phyloP scores from a whole-genome alignment of 2,113 vertebrate genomes.

The Murina feae region DNA sequence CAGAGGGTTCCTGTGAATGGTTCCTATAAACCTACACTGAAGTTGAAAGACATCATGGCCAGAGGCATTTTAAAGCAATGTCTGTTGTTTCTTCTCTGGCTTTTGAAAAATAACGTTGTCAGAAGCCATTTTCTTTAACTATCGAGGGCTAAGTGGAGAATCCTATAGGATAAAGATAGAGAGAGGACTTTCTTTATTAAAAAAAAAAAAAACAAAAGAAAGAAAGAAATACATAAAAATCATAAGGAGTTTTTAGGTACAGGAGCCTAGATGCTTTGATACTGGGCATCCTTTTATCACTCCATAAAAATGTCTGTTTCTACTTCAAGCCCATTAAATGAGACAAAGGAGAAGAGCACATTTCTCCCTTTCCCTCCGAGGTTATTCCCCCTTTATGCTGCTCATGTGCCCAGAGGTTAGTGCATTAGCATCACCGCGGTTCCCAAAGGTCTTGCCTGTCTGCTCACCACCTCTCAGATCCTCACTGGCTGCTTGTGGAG shows the following conservation, averaged over 20 bases:
- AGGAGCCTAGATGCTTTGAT: conserved; percentile 32
- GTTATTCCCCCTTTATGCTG: neutral
- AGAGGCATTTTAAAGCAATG: conserved; percentile 47
- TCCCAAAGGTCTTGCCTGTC: conserved; percentile 24
- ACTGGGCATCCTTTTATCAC: conserved; percentile 36
- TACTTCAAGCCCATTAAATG: conserved; percentile 39
- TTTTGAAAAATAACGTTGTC: conserved; percentile 54
- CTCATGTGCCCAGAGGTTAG: neutral
- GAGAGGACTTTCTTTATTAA: conserved; percentile 10
- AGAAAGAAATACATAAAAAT: neutral
- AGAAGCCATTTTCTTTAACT: conserved; percentile 42
- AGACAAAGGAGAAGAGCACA: conserved; percentile 30
- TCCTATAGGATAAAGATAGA: conserved; percentile 14
- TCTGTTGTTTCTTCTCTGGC: conserved; percentile 52
- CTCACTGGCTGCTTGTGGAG: conserved; percentile 51
- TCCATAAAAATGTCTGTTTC: conserved; percentile 31
- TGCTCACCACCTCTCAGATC: conserved; percentile 26
- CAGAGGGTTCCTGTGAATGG: conserved; percentile 30
- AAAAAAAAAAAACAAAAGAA: neutral
- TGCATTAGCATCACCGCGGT: conserved; percentile 31
- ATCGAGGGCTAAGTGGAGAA: conserved; percentile 14
- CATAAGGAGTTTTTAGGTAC: conserved; percentile 29
- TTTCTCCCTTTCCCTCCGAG: neutral
- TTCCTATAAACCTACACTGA: conserved; percentile 51
- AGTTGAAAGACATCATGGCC: conserved; percentile 44